Percentiles rank a stretch among this genome's conserved stretches.
phyloP scores from a whole-genome alignment of 2,797 vertebrate genomes.

The Mallotus villosus region DNA sequence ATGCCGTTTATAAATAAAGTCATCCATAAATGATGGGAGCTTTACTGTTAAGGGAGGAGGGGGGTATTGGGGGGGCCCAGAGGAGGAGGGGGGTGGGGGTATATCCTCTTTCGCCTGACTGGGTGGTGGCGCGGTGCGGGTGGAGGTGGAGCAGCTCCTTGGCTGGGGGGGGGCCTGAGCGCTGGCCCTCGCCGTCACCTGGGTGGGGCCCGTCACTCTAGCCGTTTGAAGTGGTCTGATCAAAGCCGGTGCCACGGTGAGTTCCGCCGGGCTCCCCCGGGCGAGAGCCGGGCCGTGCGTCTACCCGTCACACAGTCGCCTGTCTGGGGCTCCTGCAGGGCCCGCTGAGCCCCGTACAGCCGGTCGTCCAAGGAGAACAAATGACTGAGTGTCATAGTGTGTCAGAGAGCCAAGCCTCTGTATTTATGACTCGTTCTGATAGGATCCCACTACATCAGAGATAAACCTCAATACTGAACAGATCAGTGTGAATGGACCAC shows the following conservation, averaged over 20 bases:
- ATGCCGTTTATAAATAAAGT: conserved; percentile 73
- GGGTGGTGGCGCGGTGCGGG: conserved; percentile 32
- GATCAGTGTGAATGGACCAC: no score
- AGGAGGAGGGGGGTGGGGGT: conserved; percentile 21
- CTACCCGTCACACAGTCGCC: conserved; percentile 38
- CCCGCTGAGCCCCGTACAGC: conserved; percentile 23
- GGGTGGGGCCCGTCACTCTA: conserved; percentile 34
- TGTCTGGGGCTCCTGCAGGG: conserved; percentile 38
- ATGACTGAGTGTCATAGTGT: conserved; percentile 20
- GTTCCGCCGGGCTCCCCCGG: conserved; percentile 34
- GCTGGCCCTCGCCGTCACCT: conserved; percentile 1
- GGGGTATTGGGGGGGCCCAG: not conserved
- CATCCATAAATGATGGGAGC: conserved; percentile 71
- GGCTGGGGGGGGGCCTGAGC: conserved; percentile 25
- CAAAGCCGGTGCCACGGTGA: conserved; percentile 52
- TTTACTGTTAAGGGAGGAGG: conserved; percentile 37
- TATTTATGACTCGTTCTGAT: conserved; percentile 22
- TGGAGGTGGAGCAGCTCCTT: conserved; percentile 14
- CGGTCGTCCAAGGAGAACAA: conserved; percentile 11
- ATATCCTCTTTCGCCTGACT: conserved; percentile 50
- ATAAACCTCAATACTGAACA: no score
- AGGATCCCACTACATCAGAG: conserved; percentile 7
- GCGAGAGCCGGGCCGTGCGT: conserved; percentile 26
- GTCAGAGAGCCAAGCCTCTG: conserved; percentile 3
- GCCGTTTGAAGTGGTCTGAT: conserved; percentile 64